Conservation (phyloP, 2,888 invertebrate species). For the Yponomeuta plumbellus region DNA sequence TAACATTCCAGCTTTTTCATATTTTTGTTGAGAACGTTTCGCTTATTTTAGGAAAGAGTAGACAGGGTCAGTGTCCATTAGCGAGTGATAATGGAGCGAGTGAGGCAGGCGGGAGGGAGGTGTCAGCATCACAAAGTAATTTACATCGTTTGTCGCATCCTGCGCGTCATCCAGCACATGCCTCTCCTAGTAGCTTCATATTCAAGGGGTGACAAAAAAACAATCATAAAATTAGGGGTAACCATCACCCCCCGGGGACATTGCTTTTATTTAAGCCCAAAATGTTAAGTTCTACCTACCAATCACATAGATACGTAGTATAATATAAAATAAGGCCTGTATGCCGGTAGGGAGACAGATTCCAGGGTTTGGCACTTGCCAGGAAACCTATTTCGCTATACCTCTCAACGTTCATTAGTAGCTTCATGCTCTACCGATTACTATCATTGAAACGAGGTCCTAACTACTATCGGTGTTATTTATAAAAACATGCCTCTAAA, state of each 20-base stretch:
- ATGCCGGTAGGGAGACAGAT: no score
- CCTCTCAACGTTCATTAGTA: no score
- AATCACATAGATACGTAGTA: no score
- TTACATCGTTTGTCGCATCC: constrained; percentile 10
- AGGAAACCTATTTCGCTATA: no score
- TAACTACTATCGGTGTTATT: no score
- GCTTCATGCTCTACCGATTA: no score
- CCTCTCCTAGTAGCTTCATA: not conserved
- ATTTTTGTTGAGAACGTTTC: not conserved
- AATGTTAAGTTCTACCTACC: not conserved
- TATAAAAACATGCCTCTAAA: no score
- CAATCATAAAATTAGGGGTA: not conserved
- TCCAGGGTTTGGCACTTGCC: no score
- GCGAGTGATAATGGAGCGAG: not conserved
- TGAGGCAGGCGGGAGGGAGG: not conserved
- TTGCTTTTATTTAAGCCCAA: not conserved
- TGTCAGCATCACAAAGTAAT: constrained; percentile 14
- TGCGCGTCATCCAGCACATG: not conserved
- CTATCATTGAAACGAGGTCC: no score
- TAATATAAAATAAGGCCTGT: no score
- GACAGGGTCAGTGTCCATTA: constrained; percentile 7
- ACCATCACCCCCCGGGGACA: not conserved
- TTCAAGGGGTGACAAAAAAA: not conserved
- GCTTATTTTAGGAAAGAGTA: not conserved
- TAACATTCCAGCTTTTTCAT: not conserved